Conservation (phyloP, 2,888 invertebrate species). For the Xestoiulus laeticollis region DNA sequence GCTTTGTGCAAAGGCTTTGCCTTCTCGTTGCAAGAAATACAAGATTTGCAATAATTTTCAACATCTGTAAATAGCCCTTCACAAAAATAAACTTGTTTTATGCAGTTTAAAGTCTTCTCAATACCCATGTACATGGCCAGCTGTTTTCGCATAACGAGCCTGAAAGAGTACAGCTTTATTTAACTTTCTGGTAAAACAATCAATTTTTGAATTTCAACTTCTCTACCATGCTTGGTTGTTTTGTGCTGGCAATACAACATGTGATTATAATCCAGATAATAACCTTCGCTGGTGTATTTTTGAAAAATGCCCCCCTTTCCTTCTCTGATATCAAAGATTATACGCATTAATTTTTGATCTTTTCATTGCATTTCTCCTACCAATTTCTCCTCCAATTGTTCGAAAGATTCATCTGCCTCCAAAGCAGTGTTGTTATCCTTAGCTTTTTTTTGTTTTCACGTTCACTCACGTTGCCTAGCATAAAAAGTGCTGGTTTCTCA, state of each 20-base stretch:
- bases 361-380: neutral
- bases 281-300: neutral
- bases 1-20: neutral
- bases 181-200: neutral
- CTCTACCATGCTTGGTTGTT: neutral
- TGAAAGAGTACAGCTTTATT: neutral
- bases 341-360: neutral
- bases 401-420: too few species aligned
- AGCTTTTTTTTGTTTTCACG: neutral
- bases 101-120: neutral
- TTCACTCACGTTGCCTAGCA: neutral
- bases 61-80: neutral
- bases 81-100: neutral
- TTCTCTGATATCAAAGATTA: neutral
- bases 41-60: neutral
- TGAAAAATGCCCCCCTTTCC: neutral
- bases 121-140: neutral
- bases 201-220: neutral
- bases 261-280: neutral
- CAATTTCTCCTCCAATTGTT: neutral
- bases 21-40: neutral
- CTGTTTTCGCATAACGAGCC: neutral
- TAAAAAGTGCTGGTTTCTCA: neutral
- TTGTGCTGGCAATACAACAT: neutral
- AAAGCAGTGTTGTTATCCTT: neutral